Evolutionary conservation across 2,113 vertebrate genomes (phyloP), one percentile per base, ranked within the genome.

Genomic region (Meles meles): DNA sequence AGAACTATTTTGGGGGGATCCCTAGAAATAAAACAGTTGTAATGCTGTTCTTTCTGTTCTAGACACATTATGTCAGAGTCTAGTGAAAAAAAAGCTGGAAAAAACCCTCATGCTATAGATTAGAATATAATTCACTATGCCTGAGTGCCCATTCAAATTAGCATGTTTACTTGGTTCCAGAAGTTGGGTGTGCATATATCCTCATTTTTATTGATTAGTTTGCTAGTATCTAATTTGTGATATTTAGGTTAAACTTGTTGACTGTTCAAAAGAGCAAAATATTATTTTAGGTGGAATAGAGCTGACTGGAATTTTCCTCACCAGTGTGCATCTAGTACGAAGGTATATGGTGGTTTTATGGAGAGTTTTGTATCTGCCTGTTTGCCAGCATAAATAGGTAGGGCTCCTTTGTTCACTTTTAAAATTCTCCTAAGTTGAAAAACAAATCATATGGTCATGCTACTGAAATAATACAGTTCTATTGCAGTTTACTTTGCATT

Each of bases 1-100:
- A 49, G 12, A 82, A 5, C 39, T 88, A 25, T 37, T 57, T 81
- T 67, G 47, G 20, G 34, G 18, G 5, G 72, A 63, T 88, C 82
- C 65, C 29, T 95, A 20, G 65, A 95, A 86, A 96, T 59, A 39
- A 91, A 88, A 79, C 6, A 93, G 14, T 39, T 92, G 31, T 59
- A 31, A 5, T 47, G 15, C 39, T 95, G 14, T 42, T 93, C 11
- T 82, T 74, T 90, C 14, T 57, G 2, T 63, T 93, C 25, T 59
- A 83, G 34, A 69, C 7, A 59, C 29, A 77, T 81, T 77, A 69
- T 89, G 12, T n/a, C 23, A 72, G 57, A 81, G 12, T 89, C 15
- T 37, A n/a, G 65, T 27, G 5, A 80, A 61, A 74, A 76, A 74
- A 84, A 34, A 39, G 18, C 52, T 59, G 14, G 21, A 72, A 83